Conservation (phyloP, 2,888 invertebrate genomes). For the Hymenopus coronatus region DNA sequence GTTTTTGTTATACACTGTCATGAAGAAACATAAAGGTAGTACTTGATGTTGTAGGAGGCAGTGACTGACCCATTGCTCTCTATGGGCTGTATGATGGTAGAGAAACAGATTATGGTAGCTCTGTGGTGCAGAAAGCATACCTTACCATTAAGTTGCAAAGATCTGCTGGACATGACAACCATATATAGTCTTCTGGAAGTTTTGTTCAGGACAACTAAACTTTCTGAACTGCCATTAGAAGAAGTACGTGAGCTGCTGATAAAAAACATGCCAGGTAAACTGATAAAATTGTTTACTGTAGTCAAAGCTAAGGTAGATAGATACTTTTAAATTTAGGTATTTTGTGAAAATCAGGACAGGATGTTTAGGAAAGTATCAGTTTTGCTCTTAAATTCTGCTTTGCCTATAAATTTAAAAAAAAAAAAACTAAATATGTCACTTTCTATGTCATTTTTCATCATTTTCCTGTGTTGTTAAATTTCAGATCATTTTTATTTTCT, state of each 20-base stretch:
- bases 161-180: conserved; percentile 39
- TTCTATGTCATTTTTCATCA: no score
- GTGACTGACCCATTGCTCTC: conserved; percentile 36
- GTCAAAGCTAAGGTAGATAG: no score
- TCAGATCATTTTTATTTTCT: no score
- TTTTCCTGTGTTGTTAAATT: no score
- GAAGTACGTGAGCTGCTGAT: conserved; percentile 38
- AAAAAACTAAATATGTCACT: no score
- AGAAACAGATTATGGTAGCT: conserved; percentile 38
- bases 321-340: no score
- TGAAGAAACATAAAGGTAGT: background rate
- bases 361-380: no score
- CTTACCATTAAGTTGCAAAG: conserved; percentile 36
- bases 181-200: conserved; percentile 39
- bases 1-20: no score
- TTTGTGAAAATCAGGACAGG: no score
- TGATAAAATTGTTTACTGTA: background rate
- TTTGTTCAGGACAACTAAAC: conserved; percentile 40
- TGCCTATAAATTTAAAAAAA: no score
- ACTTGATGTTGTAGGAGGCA: conserved; percentile 1
- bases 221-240: conserved; percentile 39
- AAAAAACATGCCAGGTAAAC: conserved; percentile 24
- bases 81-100: conserved; percentile 36
- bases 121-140: conserved; percentile 37
- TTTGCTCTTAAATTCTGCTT: no score